phyloP scores from a whole-genome alignment of 1,140 invertebrate genomes.

The Drosophila simulans region DNA sequence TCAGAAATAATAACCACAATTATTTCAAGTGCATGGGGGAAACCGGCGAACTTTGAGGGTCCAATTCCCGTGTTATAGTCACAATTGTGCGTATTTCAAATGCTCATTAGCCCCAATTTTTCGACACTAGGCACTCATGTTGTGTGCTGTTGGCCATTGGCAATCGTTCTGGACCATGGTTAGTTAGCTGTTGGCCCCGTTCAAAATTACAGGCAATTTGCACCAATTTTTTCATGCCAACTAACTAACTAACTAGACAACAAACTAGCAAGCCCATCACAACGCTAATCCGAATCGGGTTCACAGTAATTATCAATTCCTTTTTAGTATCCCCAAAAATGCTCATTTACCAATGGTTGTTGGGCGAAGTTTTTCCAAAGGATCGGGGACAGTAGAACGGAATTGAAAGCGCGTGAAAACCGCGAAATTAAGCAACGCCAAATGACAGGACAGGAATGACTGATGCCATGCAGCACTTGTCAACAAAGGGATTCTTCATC shows the following conservation, averaged over 20 bases:
- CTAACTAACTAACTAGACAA: constrained; percentile 65
- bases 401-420: constrained; percentile 65
- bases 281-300: constrained; percentile 55
- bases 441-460: constrained; percentile 50
- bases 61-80: constrained; percentile 56
- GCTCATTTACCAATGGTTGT: constrained; percentile 50
- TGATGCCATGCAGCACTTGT: constrained; percentile 55
- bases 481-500: constrained; percentile 55
- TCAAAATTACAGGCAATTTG: constrained; percentile 50
- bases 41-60: constrained; percentile 7
- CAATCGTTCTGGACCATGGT: constrained; percentile 54
- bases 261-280: constrained; percentile 31
- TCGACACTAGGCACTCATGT: constrained; percentile 58
- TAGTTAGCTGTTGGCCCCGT: constrained; percentile 38
- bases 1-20: too few species aligned
- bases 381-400: constrained; percentile 9
- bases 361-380: constrained; percentile 1
- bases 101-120: constrained; percentile 79
- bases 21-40: neutral
- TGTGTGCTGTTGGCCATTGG: constrained; percentile 62
- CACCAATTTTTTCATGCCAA: constrained; percentile 50
- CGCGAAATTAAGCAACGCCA: constrained; percentile 71
- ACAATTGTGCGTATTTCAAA: constrained; percentile 78
- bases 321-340: constrained; percentile 72
- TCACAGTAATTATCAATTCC: constrained; percentile 71